Evolutionary conservation across 2,888 invertebrate species (phyloP), one percentile per base, ranked within the genome.

Genomic region (Eumerus sabulonum): DNA sequence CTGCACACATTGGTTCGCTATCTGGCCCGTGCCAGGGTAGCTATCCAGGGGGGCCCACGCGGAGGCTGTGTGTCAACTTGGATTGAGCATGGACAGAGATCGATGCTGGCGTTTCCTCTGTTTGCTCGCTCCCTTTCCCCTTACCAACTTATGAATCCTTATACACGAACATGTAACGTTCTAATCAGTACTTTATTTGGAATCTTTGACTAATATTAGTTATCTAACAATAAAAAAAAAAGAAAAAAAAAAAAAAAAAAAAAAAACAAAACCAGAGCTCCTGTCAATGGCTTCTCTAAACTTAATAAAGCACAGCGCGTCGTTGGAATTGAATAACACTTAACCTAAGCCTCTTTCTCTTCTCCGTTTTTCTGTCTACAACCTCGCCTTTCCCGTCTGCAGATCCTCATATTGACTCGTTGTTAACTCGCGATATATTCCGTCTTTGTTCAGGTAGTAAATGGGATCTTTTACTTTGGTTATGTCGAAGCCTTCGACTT

Each of bases 401-500:
- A 92, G 83, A 77, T 91, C 90, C 14, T 90, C 89, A 81, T 90
- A 90, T 51, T 92, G 84, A 70, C 90, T 89, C 27, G 86, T 84
- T 0, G 89, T 91, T 9, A 92, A 82, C 0, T 86, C 88, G 0
- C 91, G 86, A 83, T 91, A 92, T 42, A 90, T 87, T 4, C 91
- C 91, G 51, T 90, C 87, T 59, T 88, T 89, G 79, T 91, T 90
- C 68, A 93, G 90, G 88, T 94, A 94, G 90, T 92, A 97, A 44
- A 98, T 87, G 44, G 92, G 91, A 86, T 96, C 96, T 82, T 92
- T 91, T 71, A 94, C 90, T 85, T 92, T 91, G 60, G 91, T 90
- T 1, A 94, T 91, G 86, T 98, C 92, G 87, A 94, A 98, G 1
- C 95, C 97, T 83, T 97, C 95, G 82, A 92, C 91, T 86, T 96